These are phyloP conservation scores for Brachionus plicatilis DNA, from an alignment of 1,140 invertebrate genomes.

Conservation along the genomic window DNA sequence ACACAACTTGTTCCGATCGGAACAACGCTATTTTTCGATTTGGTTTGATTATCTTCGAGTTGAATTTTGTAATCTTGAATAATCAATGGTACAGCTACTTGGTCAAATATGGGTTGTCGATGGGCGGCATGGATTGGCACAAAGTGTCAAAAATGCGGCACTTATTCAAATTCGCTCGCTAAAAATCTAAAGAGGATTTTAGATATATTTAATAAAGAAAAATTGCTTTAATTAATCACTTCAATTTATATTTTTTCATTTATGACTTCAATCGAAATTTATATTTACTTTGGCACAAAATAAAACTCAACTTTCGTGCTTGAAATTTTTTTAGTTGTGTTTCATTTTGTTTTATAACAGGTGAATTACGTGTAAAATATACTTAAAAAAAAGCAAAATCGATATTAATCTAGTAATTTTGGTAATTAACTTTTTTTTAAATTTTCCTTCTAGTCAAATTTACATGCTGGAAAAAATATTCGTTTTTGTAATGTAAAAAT, in stretches of 20 bases:
- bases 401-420: neutral
- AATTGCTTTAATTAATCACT: neutral
- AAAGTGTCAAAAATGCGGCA: neutral
- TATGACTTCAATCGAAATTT: neutral
- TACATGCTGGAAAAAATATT: neutral
- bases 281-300: neutral
- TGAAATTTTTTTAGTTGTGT: neutral
- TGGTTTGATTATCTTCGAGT: neutral
- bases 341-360: neutral
- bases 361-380: neutral
- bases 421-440: neutral
- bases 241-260: neutral
- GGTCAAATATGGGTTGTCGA: neutral
- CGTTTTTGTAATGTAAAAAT: neutral
- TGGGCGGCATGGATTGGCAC: neutral
- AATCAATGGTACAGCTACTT: neutral
- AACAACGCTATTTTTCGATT: neutral
- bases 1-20: neutral
- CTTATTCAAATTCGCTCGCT: neutral
- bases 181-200: neutral
- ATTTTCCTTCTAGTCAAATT: neutral
- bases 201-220: neutral
- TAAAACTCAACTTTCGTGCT: neutral
- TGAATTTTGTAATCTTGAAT: neutral
- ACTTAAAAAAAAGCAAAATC: neutral